Evolutionary conservation across 2,888 invertebrate species (phyloP).

Genomic region (Chrysolina oricalcia): DNA sequence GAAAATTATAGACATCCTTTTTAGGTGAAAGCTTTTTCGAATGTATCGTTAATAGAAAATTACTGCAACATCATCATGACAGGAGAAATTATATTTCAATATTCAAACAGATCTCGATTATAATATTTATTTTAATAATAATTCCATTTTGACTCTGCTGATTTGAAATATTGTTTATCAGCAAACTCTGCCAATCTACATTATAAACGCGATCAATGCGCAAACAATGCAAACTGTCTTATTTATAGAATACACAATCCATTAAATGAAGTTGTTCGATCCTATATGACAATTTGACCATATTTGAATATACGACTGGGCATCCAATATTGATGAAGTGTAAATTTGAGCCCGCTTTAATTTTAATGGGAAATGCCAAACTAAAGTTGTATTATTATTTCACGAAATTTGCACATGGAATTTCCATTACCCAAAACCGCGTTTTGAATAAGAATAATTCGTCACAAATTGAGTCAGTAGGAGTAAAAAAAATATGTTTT

Average conservation of each 20-base stretch:
- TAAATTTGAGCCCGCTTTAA: constrained; percentile 28
- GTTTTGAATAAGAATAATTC: constrained; percentile 27
- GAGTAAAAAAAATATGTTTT: neutral
- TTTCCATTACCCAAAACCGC: constrained; percentile 38
- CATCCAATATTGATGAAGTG: constrained; percentile 27
- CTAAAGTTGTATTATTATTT: constrained; percentile 37
- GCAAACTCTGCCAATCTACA: constrained; percentile 3
- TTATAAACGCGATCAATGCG: neutral
- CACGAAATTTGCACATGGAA: constrained; percentile 38
- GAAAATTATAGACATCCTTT: too few species aligned
- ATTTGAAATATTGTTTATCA: constrained; percentile 1
- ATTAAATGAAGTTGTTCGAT: constrained; percentile 23
- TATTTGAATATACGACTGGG: constrained; percentile 2
- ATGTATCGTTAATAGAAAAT: constrained; percentile 11
- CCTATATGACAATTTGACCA: constrained; percentile 23
- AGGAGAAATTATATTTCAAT: constrained; percentile 7
- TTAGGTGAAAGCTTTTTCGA: neutral
- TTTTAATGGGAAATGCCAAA: constrained; percentile 29
- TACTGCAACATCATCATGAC: neutral
- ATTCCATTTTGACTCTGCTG: constrained; percentile 17
- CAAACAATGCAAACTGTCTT: constrained; percentile 11
- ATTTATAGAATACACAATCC: neutral
- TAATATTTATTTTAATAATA: constrained; percentile 18
- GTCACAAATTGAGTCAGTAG: neutral
- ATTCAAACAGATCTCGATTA: constrained; percentile 2